Base-by-base conservation (phyloP, 1,140 invertebrate species). In the Euura lappo region DNA sequence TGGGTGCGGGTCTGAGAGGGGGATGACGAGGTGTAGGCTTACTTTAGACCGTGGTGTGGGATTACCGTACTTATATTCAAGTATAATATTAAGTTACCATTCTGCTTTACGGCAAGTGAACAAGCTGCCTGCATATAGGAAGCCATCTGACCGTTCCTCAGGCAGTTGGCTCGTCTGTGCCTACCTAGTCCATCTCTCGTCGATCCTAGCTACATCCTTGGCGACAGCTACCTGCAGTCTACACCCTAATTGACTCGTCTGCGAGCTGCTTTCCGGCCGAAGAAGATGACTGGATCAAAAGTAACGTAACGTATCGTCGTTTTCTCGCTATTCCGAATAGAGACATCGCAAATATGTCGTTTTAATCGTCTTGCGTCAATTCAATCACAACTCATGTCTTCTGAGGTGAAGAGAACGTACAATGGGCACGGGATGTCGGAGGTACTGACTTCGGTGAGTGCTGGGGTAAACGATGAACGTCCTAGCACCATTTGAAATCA, bases 401-500 rank as follows among this genome's bases (percentile, higher is more conserved):
- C 28, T 28, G 28, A 28, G 28, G 28, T 28, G 28, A 28, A 28
- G 28, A 28, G 28, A 28, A 28, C 28, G 0, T 28, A 28, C 28
- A 28, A 28, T 28, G 28, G 28, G 28, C 28, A 74, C 83, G 80
- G 84, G 83, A 86, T 78, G 77, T 79, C 76, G 87, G 85, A 87
- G 82, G 84, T 86, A 88, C 87, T 88, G 87, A 80, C 80, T 88
- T 87, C 87, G 84, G 79, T 88, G 87, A 69, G 87, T 87, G 87
- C 87, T 88, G 84, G 87, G 86, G 84, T 88, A 78, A 70, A 76
- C 65, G 65, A 68, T 74, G 60, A 75, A 84, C 80, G 79, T 84
- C 87, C 87, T 88, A 88, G 87, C 87, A 88, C 87, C 87, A 88
- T 88, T 86, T 87, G 87, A 88, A 88, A 88, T 88, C 86, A 87